Conservation (phyloP, 1,140 invertebrate species). For the Agrilus planipennis region DNA sequence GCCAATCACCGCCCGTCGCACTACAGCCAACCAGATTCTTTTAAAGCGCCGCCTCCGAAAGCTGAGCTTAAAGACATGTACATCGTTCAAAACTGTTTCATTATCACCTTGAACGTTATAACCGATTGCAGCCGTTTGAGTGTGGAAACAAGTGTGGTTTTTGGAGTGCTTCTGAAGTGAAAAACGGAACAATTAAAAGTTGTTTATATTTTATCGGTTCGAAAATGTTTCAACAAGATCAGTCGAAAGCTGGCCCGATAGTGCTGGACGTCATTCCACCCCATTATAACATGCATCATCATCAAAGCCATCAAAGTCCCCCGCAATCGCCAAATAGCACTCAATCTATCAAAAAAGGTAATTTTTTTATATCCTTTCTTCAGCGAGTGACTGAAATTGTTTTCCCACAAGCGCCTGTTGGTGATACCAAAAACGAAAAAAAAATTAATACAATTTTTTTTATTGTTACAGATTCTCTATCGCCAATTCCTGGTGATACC, state of each 20-base stretch:
- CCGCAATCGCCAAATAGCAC: slow-evolving; percentile 27
- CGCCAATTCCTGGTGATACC: slow-evolving; percentile 28
- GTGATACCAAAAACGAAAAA: too few species aligned
- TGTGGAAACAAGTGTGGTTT: not conserved
- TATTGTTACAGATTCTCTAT: slow-evolving; percentile 33
- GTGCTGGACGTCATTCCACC: slow-evolving; percentile 28
- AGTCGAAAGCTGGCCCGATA: slow-evolving; percentile 16
- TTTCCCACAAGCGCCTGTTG: too few species aligned
- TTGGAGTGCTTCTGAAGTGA: not conserved
- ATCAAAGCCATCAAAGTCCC: slow-evolving; percentile 20
- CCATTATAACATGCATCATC: slow-evolving; percentile 27
- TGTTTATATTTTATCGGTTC: too few species aligned
- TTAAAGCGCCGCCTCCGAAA: slow-evolving; percentile 7
- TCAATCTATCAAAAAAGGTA: slow-evolving; percentile 26
- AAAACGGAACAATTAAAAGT: slow-evolving; percentile 12
- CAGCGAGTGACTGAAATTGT: too few species aligned
- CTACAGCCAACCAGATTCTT: slow-evolving; percentile 20
- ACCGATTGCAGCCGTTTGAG: not conserved
- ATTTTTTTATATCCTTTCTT: too few species aligned
- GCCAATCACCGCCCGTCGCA: slow-evolving; percentile 27
- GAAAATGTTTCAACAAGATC: slow-evolving; percentile 23
- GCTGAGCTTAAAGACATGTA: not conserved
- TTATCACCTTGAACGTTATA: slow-evolving; percentile 1
- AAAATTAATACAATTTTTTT: too few species aligned
- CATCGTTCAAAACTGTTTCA: slow-evolving; percentile 2